These are phyloP conservation scores for Littorina saxatilis DNA, from an alignment of 1,140 invertebrate species.

Conservation along the genomic window DNA sequence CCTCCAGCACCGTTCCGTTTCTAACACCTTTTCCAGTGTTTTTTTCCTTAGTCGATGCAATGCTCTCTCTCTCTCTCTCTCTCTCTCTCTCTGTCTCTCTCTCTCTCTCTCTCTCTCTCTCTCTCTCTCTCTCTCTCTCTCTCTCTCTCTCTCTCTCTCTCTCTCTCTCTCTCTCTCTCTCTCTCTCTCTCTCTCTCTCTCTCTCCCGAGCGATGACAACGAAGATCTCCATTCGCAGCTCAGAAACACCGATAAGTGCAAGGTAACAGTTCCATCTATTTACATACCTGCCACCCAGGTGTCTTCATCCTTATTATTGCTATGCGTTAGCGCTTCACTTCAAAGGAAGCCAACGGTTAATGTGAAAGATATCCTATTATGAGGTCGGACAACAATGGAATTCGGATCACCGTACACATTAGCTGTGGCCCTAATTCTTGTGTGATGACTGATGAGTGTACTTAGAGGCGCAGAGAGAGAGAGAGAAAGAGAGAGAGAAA, in stretches of 20 bases:
- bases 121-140: not conserved
- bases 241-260: too few relatives aligned
- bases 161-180: not conserved
- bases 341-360: not conserved
- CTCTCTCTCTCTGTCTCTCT: not conserved
- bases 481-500: not conserved
- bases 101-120: not conserved
- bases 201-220: too few relatives aligned
- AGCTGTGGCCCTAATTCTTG: not conserved
- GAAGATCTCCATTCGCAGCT: too few relatives aligned
- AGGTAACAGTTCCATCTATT: not conserved
- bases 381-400: not conserved
- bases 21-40: too few relatives aligned
- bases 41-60: too few relatives aligned
- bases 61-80: not conserved
- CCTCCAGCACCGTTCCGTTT: too few relatives aligned
- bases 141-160: not conserved
- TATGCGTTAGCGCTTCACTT: not conserved
- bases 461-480: not conserved
- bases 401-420: not conserved
- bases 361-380: too few relatives aligned
- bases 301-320: not conserved
- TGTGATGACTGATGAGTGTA: not conserved
- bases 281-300: too few relatives aligned
- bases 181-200: slow-evolving; percentile 3